phyloP scores from a whole-genome alignment of 2,797 vertebrate species.

The Falco columbarius region DNA sequence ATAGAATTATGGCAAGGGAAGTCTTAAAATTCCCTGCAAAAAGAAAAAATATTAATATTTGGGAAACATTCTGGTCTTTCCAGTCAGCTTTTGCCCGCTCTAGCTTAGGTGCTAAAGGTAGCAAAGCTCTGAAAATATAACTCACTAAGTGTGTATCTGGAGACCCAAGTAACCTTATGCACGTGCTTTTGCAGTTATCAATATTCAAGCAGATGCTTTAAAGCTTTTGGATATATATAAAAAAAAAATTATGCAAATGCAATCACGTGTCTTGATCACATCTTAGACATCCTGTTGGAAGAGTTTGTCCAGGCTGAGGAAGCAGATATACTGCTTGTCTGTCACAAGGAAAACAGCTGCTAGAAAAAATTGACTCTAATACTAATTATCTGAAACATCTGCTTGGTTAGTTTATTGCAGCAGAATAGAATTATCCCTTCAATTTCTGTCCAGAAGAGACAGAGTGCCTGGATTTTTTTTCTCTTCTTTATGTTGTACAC shows the following conservation, averaged over 20 bases:
- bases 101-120: not conserved
- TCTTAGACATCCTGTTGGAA: not conserved
- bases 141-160: not conserved
- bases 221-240: not conserved
- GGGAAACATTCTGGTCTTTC: not conserved
- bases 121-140: not conserved
- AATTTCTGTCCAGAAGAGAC: not conserved
- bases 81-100: not conserved
- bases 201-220: not conserved
- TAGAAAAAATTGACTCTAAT: constrained; percentile 14
- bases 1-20: not conserved
- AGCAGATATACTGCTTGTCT: not conserved
- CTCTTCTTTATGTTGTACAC: not conserved
- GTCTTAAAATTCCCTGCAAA: not conserved
- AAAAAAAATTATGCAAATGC: not conserved
- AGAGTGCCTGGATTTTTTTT: not conserved
- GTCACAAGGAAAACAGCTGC: constrained; percentile 40
- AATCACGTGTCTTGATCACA: not conserved
- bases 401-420: constrained; percentile 23
- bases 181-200: not conserved
- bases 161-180: not conserved
- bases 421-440: not conserved
- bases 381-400: constrained; percentile 63
- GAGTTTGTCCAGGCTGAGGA: not conserved
- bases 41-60: not conserved